Percentiles rank a stretch among this genome's conserved stretches.
Evolutionary conservation across 1,140 invertebrate genomes (phyloP).

Genomic region (Ceratitis capitata): DNA sequence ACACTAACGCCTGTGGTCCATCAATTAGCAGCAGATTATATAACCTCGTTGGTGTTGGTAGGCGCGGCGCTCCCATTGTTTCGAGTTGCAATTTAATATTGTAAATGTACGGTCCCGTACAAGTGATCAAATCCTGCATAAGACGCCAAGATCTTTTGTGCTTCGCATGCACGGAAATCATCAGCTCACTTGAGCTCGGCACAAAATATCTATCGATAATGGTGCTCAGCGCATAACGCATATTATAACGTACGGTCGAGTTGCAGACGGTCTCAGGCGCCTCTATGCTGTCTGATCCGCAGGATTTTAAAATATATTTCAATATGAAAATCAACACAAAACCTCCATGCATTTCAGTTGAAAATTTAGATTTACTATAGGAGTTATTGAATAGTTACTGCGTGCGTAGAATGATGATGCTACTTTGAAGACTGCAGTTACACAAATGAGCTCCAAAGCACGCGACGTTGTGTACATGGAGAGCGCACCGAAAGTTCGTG

Average conservation of each 20-base stretch:
- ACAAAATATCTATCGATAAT: background rate
- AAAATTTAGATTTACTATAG: no score
- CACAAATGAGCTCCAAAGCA: background rate
- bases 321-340: background rate
- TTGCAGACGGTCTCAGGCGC: background rate
- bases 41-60: background rate
- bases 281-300: background rate
- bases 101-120: background rate
- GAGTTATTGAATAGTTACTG: background rate
- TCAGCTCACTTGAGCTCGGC: background rate
- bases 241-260: background rate
- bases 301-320: background rate
- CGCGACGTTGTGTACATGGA: background rate
- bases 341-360: background rate
- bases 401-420: background rate
- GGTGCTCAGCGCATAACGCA: background rate
- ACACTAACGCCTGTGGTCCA: conserved; percentile 37
- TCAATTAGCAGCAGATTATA: conserved; percentile 41
- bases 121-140: background rate
- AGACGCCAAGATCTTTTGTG: background rate
- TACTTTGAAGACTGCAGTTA: background rate
- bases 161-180: background rate
- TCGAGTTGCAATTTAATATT: conserved; percentile 16
- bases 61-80: background rate
- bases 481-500: background rate